Evolutionary conservation across 2,113 vertebrate species (phyloP).

Genomic region (Galemys pyrenaicus): DNA sequence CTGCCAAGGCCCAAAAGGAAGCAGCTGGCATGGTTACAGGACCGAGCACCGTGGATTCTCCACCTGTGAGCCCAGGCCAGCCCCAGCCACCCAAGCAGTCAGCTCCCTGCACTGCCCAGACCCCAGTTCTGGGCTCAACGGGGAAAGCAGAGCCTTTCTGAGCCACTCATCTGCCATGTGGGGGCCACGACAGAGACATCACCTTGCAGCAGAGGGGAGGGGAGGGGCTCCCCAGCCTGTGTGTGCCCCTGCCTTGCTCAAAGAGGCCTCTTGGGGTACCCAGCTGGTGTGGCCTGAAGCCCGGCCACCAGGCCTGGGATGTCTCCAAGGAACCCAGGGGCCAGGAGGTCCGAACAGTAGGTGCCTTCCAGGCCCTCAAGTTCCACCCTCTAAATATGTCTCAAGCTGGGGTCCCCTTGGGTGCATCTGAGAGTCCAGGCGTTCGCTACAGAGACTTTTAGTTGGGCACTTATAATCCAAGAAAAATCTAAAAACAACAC

Average conservation of each 20-base stretch:
- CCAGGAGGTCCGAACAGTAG: not conserved
- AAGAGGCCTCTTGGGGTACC: not conserved
- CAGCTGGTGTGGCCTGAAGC: too few relatives aligned
- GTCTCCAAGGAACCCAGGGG: not conserved
- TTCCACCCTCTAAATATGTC: not conserved
- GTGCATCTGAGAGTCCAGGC: not conserved
- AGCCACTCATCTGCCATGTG: accelerated
- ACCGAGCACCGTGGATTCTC: not conserved
- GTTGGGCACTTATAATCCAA: not conserved
- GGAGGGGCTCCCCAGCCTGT: not conserved
- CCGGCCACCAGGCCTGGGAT: accelerated
- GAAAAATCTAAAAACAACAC: not conserved
- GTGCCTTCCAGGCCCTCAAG: not conserved
- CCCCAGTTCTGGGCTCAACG: accelerated
- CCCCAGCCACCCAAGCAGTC: not conserved
- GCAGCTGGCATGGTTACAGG: not conserved
- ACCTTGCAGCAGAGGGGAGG: not conserved
- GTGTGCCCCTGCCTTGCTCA: too few relatives aligned
- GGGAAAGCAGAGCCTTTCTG: not conserved
- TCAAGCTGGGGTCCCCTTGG: not conserved
- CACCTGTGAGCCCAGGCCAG: too few relatives aligned
- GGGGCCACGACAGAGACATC: accelerated
- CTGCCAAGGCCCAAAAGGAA: not conserved
- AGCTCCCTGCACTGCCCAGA: not conserved
- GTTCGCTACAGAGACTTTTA: not conserved